A percentile compares a stretch with the other conserved stretches of the same genome.
Evolutionary conservation across 1,140 invertebrate species (phyloP).

Genomic region (Linepithema humile): DNA sequence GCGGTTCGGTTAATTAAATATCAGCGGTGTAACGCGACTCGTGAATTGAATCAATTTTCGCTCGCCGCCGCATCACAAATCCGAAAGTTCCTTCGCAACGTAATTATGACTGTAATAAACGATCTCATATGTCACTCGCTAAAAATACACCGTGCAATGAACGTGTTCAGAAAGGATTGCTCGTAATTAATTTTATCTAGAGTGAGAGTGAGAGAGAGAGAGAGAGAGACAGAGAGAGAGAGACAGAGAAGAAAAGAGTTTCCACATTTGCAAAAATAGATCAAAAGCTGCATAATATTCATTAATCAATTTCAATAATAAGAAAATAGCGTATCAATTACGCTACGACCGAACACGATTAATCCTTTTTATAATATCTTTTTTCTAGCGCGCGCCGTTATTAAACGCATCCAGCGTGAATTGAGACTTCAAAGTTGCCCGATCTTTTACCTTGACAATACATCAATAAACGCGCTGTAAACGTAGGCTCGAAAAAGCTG

Average conservation of each 20-base stretch:
- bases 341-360: neutral
- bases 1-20: constrained; percentile 23
- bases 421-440: constrained; percentile 49
- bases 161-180: neutral
- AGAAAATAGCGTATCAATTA: neutral
- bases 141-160: constrained; percentile 15
- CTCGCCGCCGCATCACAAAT: neutral
- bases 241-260: too few species aligned
- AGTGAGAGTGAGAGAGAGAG: too few species aligned
- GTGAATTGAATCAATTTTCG: constrained; percentile 45
- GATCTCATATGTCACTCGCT: constrained; percentile 33
- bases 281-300: neutral
- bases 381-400: constrained; percentile 27
- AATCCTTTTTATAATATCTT: constrained; percentile 33
- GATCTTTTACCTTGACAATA: constrained; percentile 57
- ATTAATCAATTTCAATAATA: neutral
- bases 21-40: constrained; percentile 25
- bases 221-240: too few species aligned
- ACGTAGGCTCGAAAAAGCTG: constrained; percentile 59
- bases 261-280: too few species aligned
- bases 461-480: constrained; percentile 48
- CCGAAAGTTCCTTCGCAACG: constrained; percentile 1
- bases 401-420: constrained; percentile 48
- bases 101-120: constrained; percentile 14
- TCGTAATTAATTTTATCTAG: neutral